Percentiles rank a stretch among this genome's conserved stretches.
Evolutionary conservation across 2,888 invertebrate genomes (phyloP).

Genomic region (Orthonevra nobilis): DNA sequence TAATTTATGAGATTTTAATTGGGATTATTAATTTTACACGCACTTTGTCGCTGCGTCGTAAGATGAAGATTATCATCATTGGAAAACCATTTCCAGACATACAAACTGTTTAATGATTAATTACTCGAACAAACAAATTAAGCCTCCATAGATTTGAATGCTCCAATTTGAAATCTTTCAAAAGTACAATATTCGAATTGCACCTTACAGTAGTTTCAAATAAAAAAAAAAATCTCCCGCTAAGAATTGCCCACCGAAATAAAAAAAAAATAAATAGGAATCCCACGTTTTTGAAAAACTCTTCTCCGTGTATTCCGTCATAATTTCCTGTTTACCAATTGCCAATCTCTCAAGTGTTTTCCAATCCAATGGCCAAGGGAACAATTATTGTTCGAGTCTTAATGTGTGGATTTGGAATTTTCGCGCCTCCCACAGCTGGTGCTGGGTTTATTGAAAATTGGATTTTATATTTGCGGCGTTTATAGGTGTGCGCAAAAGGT

Average conservation of each 20-base stretch:
- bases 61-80: constrained; percentile 12
- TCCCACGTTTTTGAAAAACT: constrained; percentile 43
- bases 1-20: constrained; percentile 64
- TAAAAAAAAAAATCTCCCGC: constrained; percentile 65
- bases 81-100: constrained; percentile 4
- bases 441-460: constrained; percentile 58
- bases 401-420: constrained; percentile 41
- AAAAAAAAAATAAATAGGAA: constrained; percentile 53
- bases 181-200: not conserved
- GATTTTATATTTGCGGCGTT: constrained; percentile 46
- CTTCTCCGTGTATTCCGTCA: constrained; percentile 38
- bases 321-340: constrained; percentile 55
- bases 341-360: constrained; percentile 11
- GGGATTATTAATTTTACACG: constrained; percentile 52
- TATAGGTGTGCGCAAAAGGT: constrained; percentile 61
- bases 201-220: constrained; percentile 27
- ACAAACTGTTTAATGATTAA: constrained; percentile 14
- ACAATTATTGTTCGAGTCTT: constrained; percentile 33
- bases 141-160: too few relatives aligned
- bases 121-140: too few relatives aligned
- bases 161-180: not conserved
- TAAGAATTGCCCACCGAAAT: constrained; percentile 43
- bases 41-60: constrained; percentile 1
- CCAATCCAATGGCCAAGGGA: constrained; percentile 28
- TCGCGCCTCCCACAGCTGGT: constrained; percentile 48